phyloP scores from a whole-genome alignment of 2,888 invertebrate species.

The Colletes collaris region DNA sequence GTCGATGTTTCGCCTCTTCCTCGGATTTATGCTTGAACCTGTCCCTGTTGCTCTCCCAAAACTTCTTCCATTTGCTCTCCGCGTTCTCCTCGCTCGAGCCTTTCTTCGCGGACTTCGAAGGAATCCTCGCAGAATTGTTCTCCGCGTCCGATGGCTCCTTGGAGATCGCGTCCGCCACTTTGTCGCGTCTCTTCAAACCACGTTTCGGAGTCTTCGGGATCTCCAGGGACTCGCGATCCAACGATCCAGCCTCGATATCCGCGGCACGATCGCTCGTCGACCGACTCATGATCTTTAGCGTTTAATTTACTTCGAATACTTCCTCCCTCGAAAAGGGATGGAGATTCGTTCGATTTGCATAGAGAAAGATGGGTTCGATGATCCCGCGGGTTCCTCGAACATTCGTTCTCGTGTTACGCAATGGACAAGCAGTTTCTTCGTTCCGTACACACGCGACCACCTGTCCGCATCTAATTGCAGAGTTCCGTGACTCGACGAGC shows the following conservation, averaged over 20 bases:
- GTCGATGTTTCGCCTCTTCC: not conserved
- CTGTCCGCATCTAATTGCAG: not conserved
- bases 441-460: not conserved
- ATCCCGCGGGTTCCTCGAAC: not conserved
- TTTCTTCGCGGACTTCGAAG: not conserved
- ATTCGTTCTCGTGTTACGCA: constrained; percentile 6
- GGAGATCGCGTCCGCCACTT: not conserved
- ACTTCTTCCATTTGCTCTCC: constrained; percentile 32
- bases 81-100: not conserved
- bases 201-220: not conserved
- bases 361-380: too few relatives aligned
- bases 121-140: not conserved
- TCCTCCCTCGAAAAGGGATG: too few relatives aligned
- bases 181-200: constrained; percentile 17
- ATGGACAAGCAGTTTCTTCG: constrained; percentile 11
- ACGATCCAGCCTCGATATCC: not conserved
- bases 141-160: not conserved
- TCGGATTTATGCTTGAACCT: constrained; percentile 16
- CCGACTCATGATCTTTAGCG: too few relatives aligned
- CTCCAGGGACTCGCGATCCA: not conserved
- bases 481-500: not conserved
- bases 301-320: too few relatives aligned
- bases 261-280: not conserved
- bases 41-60: constrained; percentile 31
- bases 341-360: too few relatives aligned